These are phyloP conservation scores for Goniozus legneri DNA, from an alignment of 1,140 invertebrate species.

Conservation along the genomic window DNA sequence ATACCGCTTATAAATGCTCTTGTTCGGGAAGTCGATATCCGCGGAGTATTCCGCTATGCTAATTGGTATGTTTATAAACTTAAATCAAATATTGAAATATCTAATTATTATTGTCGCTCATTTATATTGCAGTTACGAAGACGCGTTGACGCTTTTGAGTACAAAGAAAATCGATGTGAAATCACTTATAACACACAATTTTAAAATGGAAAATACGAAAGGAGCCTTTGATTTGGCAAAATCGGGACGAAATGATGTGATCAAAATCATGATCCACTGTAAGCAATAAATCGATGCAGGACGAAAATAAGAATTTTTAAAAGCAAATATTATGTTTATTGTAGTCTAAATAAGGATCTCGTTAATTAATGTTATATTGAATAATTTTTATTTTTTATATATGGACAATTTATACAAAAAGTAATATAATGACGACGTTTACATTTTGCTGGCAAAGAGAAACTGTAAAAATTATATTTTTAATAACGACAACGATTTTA, in stretches of 20 bases:
- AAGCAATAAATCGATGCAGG: conserved; percentile 33
- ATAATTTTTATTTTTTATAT: background rate
- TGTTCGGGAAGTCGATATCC: conserved; percentile 83
- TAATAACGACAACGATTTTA: background rate
- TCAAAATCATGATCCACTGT: conserved; percentile 93
- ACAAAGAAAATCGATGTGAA: conserved; percentile 82
- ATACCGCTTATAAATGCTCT: conserved; percentile 79
- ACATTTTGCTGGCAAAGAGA: background rate
- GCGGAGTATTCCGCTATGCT: conserved; percentile 86
- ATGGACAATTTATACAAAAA: background rate
- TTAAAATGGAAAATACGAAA: conserved; percentile 75
- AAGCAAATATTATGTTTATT: background rate
- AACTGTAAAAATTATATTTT: background rate
- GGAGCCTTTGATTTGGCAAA: conserved; percentile 85
- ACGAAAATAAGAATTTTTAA: background rate
- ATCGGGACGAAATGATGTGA: conserved; percentile 65
- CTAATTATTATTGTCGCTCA: background rate
- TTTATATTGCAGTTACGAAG: conserved; percentile 68
- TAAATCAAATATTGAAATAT: background rate
- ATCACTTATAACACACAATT: conserved; percentile 88
- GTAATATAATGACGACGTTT: background rate
- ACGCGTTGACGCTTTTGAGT: conserved; percentile 79
- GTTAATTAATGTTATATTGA: too few species aligned
- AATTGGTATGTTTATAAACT: conserved; percentile 69
- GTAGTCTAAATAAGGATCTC: too few species aligned